Conservation (phyloP, 2,113 vertebrate genomes). For the Oncorhynchus masou region DNA sequence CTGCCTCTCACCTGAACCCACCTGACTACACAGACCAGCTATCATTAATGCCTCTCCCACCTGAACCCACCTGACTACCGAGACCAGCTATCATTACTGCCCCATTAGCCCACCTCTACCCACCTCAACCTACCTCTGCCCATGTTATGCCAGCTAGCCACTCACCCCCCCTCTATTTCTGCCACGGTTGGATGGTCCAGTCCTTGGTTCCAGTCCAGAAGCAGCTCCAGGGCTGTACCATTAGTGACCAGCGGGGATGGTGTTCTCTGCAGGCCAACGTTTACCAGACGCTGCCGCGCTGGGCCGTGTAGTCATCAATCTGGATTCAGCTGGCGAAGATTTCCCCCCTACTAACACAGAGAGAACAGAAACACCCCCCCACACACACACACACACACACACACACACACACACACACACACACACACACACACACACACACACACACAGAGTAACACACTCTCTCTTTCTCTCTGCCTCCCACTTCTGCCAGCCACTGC, state of each 20-base stretch:
- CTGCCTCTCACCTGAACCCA: background rate
- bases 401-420: too few relatives aligned
- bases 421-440: background rate
- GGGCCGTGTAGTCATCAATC: conserved; percentile 39
- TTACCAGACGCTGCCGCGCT: conserved; percentile 41
- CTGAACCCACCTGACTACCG: too few relatives aligned
- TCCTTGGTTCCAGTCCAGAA: conserved; percentile 36
- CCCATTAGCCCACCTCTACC: background rate
- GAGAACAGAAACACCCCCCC: too few relatives aligned
- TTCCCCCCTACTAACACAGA: conserved; percentile 13
- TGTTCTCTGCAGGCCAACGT: conserved; percentile 40
- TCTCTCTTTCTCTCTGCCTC: background rate
- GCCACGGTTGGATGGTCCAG: conserved; percentile 16
- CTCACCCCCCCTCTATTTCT: background rate
- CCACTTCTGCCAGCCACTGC: background rate
- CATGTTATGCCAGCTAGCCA: background rate
- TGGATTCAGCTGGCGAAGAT: conserved; percentile 27
- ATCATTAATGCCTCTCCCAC: background rate
- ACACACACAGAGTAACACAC: conserved; percentile 15
- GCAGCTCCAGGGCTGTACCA: conserved; percentile 27
- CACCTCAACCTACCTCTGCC: background rate
- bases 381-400: too few relatives aligned
- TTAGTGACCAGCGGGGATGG: conserved; percentile 33
- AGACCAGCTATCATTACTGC: too few relatives aligned
- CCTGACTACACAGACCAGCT: too few relatives aligned